These are phyloP conservation scores for Drosophila melanosoma DNA, from an alignment of 2,888 invertebrate species.

Conservation along the genomic window DNA sequence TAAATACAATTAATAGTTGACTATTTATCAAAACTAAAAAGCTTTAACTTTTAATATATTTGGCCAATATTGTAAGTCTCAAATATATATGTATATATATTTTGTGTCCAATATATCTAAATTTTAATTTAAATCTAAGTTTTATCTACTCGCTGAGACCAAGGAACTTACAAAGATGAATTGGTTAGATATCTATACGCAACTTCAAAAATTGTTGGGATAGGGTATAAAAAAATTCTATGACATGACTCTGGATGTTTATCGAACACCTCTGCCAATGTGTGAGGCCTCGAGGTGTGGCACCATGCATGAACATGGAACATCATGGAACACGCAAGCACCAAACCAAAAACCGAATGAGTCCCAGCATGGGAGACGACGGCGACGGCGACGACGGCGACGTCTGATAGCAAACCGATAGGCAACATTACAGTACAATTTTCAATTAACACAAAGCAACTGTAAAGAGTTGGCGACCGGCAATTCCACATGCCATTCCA, in stretches of 20 bases:
- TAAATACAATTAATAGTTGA: not conserved
- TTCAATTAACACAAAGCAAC: slow-evolving; percentile 84
- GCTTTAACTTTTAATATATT: not conserved
- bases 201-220: not conserved
- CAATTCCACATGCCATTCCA: slow-evolving; percentile 45
- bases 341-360: slow-evolving; percentile 15
- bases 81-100: not conserved
- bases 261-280: slow-evolving; percentile 72
- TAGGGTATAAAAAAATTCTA: slow-evolving; percentile 25
- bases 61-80: not conserved
- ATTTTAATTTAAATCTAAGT: not conserved
- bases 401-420: slow-evolving; percentile 77
- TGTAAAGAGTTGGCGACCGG: slow-evolving; percentile 59
- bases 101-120: not conserved
- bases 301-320: slow-evolving; percentile 47
- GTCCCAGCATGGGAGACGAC: slow-evolving; percentile 33
- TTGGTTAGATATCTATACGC: not conserved
- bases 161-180: not conserved
- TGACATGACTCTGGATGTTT: slow-evolving; percentile 66
- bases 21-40: not conserved
- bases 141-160: not conserved
- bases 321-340: slow-evolving; percentile 57
- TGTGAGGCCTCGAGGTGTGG: slow-evolving; percentile 75
- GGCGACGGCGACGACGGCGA: slow-evolving; percentile 51
- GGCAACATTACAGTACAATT: slow-evolving; percentile 84